Conservation (phyloP, 2,797 vertebrate species). For the Esox lucius region DNA sequence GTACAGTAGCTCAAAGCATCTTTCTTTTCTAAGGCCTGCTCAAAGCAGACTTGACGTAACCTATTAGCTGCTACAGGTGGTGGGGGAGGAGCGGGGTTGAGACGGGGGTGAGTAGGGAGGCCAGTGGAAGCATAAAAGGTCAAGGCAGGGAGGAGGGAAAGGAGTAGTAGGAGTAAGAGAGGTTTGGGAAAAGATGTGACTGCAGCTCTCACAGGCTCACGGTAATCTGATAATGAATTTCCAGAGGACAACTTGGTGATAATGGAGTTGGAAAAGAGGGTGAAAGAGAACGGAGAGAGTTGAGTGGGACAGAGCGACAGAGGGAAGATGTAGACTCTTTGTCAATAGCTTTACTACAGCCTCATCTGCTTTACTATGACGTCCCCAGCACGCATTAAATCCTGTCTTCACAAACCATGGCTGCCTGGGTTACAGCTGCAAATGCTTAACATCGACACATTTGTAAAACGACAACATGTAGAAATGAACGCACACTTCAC, state of each 20-base stretch:
- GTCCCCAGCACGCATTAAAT: background rate
- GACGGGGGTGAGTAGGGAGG: background rate
- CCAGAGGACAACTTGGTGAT: slow-evolving; percentile 18
- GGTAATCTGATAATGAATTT: slow-evolving; percentile 70
- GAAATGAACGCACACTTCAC: no score
- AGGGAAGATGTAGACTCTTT: background rate
- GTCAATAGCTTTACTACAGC: slow-evolving; percentile 5
- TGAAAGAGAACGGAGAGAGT: background rate
- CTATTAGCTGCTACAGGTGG: slow-evolving; percentile 22
- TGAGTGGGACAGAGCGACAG: background rate
- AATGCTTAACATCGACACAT: no score
- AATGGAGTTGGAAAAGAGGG: background rate
- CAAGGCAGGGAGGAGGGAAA: background rate
- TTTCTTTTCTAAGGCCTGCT: background rate
- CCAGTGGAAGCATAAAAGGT: background rate
- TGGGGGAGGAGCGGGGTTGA: slow-evolving; percentile 1
- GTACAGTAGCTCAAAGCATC: background rate
- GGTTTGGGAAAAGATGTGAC: background rate
- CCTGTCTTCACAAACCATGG: background rate
- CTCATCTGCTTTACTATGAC: background rate
- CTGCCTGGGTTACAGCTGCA: no score
- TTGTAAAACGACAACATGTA: no score
- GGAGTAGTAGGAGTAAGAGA: background rate
- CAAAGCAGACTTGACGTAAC: background rate
- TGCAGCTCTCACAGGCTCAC: slow-evolving; percentile 40